Base-by-base conservation (phyloP, 2,888 invertebrate genomes). In the Pyrgus malvae region DNA sequence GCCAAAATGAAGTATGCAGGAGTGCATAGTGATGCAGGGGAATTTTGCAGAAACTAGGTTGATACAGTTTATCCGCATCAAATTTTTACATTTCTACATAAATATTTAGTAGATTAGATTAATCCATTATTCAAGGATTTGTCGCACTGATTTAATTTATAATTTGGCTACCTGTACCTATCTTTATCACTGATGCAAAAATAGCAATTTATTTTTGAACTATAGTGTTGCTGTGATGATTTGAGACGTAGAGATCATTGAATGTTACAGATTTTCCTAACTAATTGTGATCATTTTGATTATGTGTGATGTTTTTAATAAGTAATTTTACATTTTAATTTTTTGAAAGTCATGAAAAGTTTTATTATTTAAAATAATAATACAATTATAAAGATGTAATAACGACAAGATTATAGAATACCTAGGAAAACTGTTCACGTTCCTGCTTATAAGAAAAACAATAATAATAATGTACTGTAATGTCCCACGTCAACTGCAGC, bases 1-100 rank as follows among this genome's bases (percentile, higher is more conserved):
- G 72, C 76, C 76, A 76, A 67, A n/a, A 59, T 60, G 59, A 63
- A 64, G 60, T 61, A 63, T 70, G 65, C 66, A 70, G 64, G 58
- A 67, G 61, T 67, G 65, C 59, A 66, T 56, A 57, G 62, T 58
- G 65, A 61, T 63, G 67, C 63, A 66, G 62, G 61, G 58, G 65
- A 60, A 59, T 56, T 59, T 57, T n/a, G 46, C 25, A 16, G 51
- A 50, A 57, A 53, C 56, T 58, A 42, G 60, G 57, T 55, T 58
- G 53, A 57, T 55, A 56, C 31, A 25, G n/a, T 12, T 40, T 41
- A 49, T 33, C 11, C 56, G 58, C 46, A 51, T 44, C 45, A 29
- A 14, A 29, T 35, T 7, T 42, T n/a, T 11, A 21, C 6, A 21
- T 6, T 21, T 21, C 6, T 21, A 3, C 21, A 21, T 21, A 3